Evolutionary conservation across 2,113 vertebrate genomes (phyloP).

Genomic region (Cynoglossus semilaevis): DNA sequence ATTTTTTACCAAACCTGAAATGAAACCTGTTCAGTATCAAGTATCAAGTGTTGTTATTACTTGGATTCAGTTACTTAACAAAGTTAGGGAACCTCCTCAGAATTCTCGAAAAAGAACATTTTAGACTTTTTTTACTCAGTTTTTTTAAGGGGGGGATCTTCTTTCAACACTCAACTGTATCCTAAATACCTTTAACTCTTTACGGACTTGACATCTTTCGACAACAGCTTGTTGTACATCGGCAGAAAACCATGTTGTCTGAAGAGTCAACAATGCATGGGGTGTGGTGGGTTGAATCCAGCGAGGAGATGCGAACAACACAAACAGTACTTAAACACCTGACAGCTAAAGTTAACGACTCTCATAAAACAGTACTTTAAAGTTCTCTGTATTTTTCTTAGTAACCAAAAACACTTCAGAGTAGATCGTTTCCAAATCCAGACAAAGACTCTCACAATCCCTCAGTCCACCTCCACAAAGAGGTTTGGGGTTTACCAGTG

Average conservation of each 20-base stretch:
- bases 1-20: too few relatives aligned
- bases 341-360: conserved; percentile 10
- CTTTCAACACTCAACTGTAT: too few relatives aligned
- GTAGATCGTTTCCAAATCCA: conserved; percentile 28
- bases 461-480: conserved; percentile 26
- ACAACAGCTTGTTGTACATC: too few relatives aligned
- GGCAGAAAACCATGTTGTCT: conserved; percentile 8
- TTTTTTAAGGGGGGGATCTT: too few relatives aligned
- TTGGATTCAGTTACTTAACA: too few relatives aligned
- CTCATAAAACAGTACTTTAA: not conserved
- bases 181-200: too few relatives aligned
- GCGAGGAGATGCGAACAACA: conserved; percentile 22
- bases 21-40: too few relatives aligned
- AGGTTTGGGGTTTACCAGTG: conserved; percentile 42
- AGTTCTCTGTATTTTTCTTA: conserved; percentile 6
- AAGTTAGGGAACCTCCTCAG: too few relatives aligned
- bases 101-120: too few relatives aligned
- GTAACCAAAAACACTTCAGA: conserved; percentile 42
- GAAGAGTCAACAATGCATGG: conserved; percentile 28
- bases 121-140: too few relatives aligned
- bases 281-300: not conserved
- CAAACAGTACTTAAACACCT: conserved; percentile 20
- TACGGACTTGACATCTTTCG: too few relatives aligned
- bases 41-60: too few relatives aligned
- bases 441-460: conserved; percentile 52